Base-by-base conservation (phyloP, 2,888 invertebrate genomes). In the Nymphalis c-album region DNA sequence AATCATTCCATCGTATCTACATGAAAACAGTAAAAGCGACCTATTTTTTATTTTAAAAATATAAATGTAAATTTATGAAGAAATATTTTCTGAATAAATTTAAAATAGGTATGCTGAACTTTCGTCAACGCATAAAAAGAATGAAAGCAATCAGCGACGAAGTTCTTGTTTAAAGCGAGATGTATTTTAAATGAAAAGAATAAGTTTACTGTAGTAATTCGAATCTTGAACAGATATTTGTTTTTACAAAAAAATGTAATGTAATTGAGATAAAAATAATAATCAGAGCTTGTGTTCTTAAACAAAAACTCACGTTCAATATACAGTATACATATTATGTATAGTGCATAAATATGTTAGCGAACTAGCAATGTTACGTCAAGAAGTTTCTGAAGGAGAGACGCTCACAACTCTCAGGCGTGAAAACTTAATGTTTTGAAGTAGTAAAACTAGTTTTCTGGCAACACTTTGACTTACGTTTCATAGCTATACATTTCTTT, bases 401-500 rank as follows among this genome's bases (percentile, higher is more conserved):
- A 51, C 62, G 58, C 74, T 77, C 74, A 71, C 75, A 77, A 75
- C 79, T 77, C 78, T 57, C 63, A 63, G 68, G 73, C 69, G 82
- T 85, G 82, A 84, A 86, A 87, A 85, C 83, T 85, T 86, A 85
- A 87, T 83, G 83, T 75, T 76, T 50, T 76, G 73, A 77, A 86
- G 84, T 80, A 81, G 79, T 83, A 78, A 85, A 85, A 84, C 84
- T 86, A 16, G 51, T 82, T 81, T 81, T 77, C 71, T 73, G 68
- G 75, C 71, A 73, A 74, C 70, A 71, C 71, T 76, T 75, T 73
- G 74, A 72, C 73, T 71, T 60, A 63, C 67, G 68, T 68, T 63
- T 67, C 53, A 51, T 51, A 51, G 10, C 22, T 51, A 22, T 22
- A 18, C 13, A 16, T 26, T 22, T 51, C 51, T 46, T 60, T 67